Evolutionary conservation across 1,140 invertebrate species (phyloP).

Genomic region (Drosophila orena): DNA sequence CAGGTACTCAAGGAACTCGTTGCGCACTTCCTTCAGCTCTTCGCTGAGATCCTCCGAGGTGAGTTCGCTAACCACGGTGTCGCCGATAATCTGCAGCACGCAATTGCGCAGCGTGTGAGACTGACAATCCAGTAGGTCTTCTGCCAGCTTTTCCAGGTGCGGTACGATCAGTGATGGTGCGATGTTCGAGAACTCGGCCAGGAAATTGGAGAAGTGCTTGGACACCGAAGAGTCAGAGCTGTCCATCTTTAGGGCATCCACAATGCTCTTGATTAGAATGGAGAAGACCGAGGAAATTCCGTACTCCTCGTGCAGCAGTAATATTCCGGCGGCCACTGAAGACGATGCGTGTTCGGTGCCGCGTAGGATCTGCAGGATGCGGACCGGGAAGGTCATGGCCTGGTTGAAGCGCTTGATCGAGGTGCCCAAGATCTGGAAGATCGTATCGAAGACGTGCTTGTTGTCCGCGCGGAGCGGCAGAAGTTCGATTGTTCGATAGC

Average conservation of each 20-base stretch:
- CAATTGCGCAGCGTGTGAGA: slow-evolving; percentile 92
- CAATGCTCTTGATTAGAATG: slow-evolving; percentile 73
- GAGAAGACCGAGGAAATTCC: slow-evolving; percentile 70
- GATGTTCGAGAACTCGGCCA: slow-evolving; percentile 66
- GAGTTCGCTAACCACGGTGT: slow-evolving; percentile 89
- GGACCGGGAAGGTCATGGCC: slow-evolving; percentile 87
- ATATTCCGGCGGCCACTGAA: slow-evolving; percentile 73
- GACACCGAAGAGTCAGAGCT: slow-evolving; percentile 64
- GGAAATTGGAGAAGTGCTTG: slow-evolving; percentile 75
- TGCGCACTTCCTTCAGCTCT: slow-evolving; percentile 88
- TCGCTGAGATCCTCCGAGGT: slow-evolving; percentile 89
- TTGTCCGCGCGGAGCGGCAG: slow-evolving; percentile 86
- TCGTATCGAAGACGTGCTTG: slow-evolving; percentile 88
- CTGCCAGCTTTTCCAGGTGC: slow-evolving; percentile 69
- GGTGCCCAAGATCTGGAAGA: slow-evolving; percentile 92
- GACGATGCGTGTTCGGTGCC: slow-evolving; percentile 65
- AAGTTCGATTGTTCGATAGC: slow-evolving; percentile 89
- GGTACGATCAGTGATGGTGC: slow-evolving; percentile 76
- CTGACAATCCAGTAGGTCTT: slow-evolving; percentile 84
- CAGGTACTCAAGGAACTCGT: slow-evolving; percentile 90
- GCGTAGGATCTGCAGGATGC: slow-evolving; percentile 86
- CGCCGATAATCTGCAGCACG: slow-evolving; percentile 91
- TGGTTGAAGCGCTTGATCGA: slow-evolving; percentile 94
- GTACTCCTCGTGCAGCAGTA: slow-evolving; percentile 76
- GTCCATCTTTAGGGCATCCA: slow-evolving; percentile 63